A percentile compares a stretch with the other conserved stretches of the same genome.
phyloP scores from a whole-genome alignment of 2,888 invertebrate genomes.

The Eudasyphora cyanicolor region DNA sequence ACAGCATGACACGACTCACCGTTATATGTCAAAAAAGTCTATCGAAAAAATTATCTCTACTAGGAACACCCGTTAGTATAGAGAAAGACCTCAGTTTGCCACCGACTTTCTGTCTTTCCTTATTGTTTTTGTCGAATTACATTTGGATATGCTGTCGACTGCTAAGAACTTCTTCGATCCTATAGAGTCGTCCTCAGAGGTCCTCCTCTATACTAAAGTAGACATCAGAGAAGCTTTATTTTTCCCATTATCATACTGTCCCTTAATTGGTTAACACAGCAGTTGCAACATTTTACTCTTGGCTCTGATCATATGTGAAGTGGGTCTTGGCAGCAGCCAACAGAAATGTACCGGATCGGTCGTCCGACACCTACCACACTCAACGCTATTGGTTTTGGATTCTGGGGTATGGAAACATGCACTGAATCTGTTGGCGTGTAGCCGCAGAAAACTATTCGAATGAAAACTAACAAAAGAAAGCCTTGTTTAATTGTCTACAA shows the following conservation, averaged over 20 bases:
- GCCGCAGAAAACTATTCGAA: background rate
- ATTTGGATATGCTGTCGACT: no score
- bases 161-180: no score
- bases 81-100: no score
- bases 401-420: background rate
- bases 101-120: no score
- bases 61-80: no score
- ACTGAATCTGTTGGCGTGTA: background rate
- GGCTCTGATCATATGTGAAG: background rate
- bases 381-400: background rate
- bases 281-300: background rate
- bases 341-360: background rate
- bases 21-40: no score
- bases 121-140: no score
- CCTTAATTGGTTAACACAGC: background rate
- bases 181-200: no score
- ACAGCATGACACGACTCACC: no score
- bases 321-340: background rate
- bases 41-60: no score
- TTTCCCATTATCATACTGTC: background rate
- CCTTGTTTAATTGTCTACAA: constrained; percentile 55
- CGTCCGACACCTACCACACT: background rate
- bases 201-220: no score
- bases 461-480: constrained; percentile 25
- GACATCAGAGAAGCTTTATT: no score